Percentiles rank a stretch among this genome's conserved stretches.
Evolutionary conservation across 2,113 vertebrate genomes (phyloP).

Genomic region (Pangasianodon gigas): DNA sequence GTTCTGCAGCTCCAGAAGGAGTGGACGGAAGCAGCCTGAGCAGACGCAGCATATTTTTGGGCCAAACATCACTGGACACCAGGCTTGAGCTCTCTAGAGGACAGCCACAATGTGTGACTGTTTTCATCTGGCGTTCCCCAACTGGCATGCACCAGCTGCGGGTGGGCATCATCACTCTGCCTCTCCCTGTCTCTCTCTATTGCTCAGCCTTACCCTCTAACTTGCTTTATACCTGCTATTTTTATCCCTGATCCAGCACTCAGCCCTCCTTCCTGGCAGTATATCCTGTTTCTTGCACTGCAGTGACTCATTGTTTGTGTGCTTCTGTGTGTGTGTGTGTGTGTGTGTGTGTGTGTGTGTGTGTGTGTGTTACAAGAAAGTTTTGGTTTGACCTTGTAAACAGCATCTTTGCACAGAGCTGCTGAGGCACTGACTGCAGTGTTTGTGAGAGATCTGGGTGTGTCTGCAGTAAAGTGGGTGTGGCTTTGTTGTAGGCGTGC

Average conservation of each 20-base stretch:
- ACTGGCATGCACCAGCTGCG: conserved; percentile 93
- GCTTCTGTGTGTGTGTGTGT: background rate
- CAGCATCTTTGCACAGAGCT: conserved; percentile 32
- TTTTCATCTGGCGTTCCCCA: conserved; percentile 96
- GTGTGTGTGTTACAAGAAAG: background rate
- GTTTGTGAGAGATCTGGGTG: conserved; percentile 65
- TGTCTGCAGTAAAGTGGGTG: conserved; percentile 71
- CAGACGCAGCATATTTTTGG: conserved; percentile 39
- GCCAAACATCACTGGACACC: conserved; percentile 41
- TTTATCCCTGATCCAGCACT: conserved; percentile 48
- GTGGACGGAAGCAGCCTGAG: conserved; percentile 22
- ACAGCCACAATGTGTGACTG: conserved; percentile 94
- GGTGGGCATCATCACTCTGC: conserved; percentile 79
- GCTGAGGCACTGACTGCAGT: conserved; percentile 50
- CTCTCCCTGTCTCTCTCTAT: conserved; percentile 24
- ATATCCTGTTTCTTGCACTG: conserved; percentile 50
- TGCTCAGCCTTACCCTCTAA: conserved; percentile 25
- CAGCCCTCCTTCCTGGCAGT: conserved; percentile 38
- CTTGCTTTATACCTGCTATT: conserved; percentile 42
- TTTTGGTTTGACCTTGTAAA: conserved; percentile 46
- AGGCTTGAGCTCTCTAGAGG: conserved; percentile 53
- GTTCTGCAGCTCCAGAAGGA: conserved; percentile 28
- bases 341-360: background rate
- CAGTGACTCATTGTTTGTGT: conserved; percentile 32
- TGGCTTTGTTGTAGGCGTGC: conserved; percentile 51